Evolutionary conservation across 2,113 vertebrate genomes (phyloP).

Genomic region (Pseudonaja textilis): DNA sequence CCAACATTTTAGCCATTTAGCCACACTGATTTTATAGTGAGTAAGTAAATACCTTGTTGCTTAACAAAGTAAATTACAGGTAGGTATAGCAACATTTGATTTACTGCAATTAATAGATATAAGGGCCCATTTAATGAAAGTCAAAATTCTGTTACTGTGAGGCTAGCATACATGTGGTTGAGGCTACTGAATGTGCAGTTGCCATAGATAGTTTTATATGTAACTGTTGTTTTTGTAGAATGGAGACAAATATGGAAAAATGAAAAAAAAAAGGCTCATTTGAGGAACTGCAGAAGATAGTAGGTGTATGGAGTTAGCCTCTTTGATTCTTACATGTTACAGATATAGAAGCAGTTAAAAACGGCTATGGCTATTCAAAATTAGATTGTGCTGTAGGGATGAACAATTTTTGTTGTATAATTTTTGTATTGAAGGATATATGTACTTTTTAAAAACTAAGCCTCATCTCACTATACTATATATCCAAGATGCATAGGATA

Average conservation of each 20-base stretch:
- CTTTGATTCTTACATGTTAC: neutral
- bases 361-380: neutral
- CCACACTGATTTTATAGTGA: neutral
- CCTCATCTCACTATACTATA: neutral
- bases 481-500: neutral
- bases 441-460: neutral
- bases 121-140: neutral
- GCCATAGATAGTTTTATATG: neutral
- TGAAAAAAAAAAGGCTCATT: neutral
- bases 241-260: neutral
- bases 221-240: neutral
- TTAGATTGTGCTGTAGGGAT: neutral
- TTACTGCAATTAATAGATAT: neutral
- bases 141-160: neutral
- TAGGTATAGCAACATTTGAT: neutral
- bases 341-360: neutral
- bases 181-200: neutral
- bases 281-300: neutral
- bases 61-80: neutral
- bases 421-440: neutral
- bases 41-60: neutral
- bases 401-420: neutral
- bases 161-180: neutral
- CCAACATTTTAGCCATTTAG: neutral
- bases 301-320: neutral